Evolutionary conservation across 1,140 invertebrate genomes (phyloP), one percentile per base, ranked within the genome.

Genomic region (Trichoplusia ni): DNA sequence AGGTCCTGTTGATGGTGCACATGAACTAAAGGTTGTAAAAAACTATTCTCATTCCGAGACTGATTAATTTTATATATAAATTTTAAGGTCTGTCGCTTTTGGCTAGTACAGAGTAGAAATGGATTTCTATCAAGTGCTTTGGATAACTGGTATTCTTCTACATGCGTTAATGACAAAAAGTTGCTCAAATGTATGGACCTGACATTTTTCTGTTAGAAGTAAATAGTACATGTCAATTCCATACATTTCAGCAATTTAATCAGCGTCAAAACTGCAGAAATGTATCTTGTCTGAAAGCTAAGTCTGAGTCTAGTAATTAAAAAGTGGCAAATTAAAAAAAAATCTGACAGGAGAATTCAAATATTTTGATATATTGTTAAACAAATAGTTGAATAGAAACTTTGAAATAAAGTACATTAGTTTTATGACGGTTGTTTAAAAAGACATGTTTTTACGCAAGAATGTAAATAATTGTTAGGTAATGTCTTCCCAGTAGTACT

Each of bases 31-130:
- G 76, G 67, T 75, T 77, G 72, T 77, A 63, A 72, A 61, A 23
- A 60, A 68, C 33, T 63, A 47, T 73, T 75, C 69, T 85, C 65
- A 64, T 61, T 71, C 75, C 62, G 81, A 90, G 87, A 90, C 87
- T 90, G 87, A 90, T 76, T 90, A 89, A 80, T 88, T 80, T 71
- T 84, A 79, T 60, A n/a, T 47, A 46, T 60, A 58, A 42, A 42
- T 46, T 60, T 47, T 49, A 49, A 60, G 42, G 56, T 23, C 40
- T 42, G n/a, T 33, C 29, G 16, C n/a, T 38, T 38, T 37, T 38
- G 21, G 35, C 35, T 25, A 25, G 8, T 49, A 42, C 46, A 5
- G 8, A 8, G 19, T 31, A 3, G 16, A 18, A 47, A 16, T 2
- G n/a, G n/a, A n/a, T n/a, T n/a, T 27, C 0, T 8, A 27, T 23